Conservation (phyloP, 2,797 vertebrate genomes). For the Falco biarmicus region DNA sequence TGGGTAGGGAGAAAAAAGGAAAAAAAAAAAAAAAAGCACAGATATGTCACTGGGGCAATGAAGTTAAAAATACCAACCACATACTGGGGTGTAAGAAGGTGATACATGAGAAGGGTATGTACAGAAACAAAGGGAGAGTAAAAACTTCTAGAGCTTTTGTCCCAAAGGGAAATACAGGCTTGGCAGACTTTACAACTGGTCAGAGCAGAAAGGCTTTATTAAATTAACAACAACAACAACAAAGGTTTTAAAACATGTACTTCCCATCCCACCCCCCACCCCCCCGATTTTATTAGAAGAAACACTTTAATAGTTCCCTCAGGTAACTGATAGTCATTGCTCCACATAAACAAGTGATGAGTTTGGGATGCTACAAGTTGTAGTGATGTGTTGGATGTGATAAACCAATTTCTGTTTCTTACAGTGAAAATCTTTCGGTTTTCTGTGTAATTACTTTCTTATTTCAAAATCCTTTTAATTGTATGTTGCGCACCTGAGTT, state of each 20-base stretch:
- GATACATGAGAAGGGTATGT: not conserved
- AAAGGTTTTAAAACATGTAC: not conserved
- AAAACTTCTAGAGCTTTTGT: not conserved
- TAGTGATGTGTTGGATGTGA: not conserved
- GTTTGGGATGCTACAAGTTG: not conserved
- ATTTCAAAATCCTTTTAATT: conserved; percentile 1
- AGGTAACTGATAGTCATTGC: not conserved
- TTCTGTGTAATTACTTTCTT: not conserved
- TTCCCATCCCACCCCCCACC: not conserved
- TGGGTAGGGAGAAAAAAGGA: not conserved
- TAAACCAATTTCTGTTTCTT: conserved; percentile 4
- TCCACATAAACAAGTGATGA: conserved; percentile 28
- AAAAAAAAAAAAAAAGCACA: not conserved
- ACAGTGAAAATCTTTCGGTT: not conserved
- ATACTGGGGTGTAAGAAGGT: not conserved
- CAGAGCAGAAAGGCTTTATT: conserved; percentile 41
- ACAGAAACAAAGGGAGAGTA: not conserved
- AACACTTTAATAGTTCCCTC: conserved; percentile 9
- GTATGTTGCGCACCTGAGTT: not conserved
- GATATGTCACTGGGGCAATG: not conserved
- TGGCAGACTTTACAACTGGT: conserved; percentile 30
- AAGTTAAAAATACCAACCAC: not conserved
- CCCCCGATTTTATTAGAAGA: conserved; percentile 30
- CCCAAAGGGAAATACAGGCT: not conserved
- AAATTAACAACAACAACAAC: conserved; percentile 18